These are phyloP conservation scores for Lasioglossum calceatum DNA, from an alignment of 2,888 invertebrate genomes.

Conservation along the genomic window DNA sequence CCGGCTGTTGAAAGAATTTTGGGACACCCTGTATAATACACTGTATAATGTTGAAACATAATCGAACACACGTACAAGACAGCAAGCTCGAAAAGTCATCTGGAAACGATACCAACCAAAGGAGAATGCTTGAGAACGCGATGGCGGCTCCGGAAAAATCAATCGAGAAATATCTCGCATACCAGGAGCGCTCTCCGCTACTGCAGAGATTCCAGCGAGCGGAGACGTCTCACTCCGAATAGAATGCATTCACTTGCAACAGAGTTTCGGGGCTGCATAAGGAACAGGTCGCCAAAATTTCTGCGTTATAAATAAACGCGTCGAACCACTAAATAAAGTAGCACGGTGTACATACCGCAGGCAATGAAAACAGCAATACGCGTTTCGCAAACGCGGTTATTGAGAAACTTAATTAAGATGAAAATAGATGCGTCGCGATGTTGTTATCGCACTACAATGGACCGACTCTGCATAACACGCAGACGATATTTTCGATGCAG, in stretches of 20 bases:
- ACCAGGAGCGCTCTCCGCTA: neutral
- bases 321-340: neutral
- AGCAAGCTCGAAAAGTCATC: neutral
- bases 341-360: neutral
- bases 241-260: neutral
- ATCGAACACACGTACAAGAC: neutral
- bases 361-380: neutral
- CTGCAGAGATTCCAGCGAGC: neutral
- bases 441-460: slow-evolving; percentile 43
- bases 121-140: neutral
- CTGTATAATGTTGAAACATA: neutral
- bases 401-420: slow-evolving; percentile 57
- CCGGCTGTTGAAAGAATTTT: too few relatives aligned
- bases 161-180: neutral
- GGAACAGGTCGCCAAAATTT: neutral
- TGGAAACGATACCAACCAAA: neutral
- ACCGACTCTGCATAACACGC: neutral
- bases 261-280: neutral
- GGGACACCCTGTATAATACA: too few relatives aligned
- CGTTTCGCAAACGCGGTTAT: slow-evolving; percentile 45
- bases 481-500: slow-evolving; percentile 27
- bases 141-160: neutral
- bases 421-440: slow-evolving; percentile 41
- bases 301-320: neutral
- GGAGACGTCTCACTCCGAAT: neutral